These are phyloP conservation scores for Hirudo medicinalis DNA, from an alignment of 1,140 invertebrate species.

Conservation along the genomic window DNA sequence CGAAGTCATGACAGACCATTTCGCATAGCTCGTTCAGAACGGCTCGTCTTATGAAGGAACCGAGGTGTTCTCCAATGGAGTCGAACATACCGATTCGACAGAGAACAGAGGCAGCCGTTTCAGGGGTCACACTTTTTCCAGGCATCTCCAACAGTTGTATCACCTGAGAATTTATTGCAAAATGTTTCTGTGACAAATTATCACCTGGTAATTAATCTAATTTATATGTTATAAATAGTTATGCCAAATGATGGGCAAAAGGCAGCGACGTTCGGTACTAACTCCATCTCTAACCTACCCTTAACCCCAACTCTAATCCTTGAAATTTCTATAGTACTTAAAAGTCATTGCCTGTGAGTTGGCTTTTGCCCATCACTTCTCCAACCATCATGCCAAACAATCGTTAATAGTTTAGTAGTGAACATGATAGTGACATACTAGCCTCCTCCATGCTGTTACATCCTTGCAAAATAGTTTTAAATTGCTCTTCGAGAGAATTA, in stretches of 20 bases:
- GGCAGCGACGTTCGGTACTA: no score
- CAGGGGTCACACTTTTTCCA: slow-evolving; percentile 17
- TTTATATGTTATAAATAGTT: no score
- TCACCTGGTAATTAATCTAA: background rate
- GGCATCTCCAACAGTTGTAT: slow-evolving; percentile 20
- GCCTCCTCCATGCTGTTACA: slow-evolving; percentile 13
- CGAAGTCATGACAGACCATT: slow-evolving; percentile 26
- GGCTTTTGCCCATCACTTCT: no score
- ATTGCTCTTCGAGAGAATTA: slow-evolving; percentile 16
- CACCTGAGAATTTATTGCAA: slow-evolving; percentile 3
- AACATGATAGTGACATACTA: background rate
- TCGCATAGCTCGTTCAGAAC: slow-evolving; percentile 33
- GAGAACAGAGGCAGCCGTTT: slow-evolving; percentile 18
- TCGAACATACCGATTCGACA: slow-evolving; percentile 13
- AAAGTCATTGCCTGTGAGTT: no score
- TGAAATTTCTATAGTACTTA: no score
- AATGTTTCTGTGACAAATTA: background rate
- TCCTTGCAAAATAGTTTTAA: slow-evolving; percentile 12
- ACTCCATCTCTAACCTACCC: no score
- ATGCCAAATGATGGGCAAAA: no score
- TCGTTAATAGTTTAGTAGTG: background rate
- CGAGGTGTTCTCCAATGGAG: slow-evolving; percentile 4
- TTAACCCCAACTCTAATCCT: no score
- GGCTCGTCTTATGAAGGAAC: slow-evolving; percentile 26
- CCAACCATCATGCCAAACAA: no score